Evolutionary conservation across 2,888 invertebrate species (phyloP).

Genomic region (Galerucella pusilla): DNA sequence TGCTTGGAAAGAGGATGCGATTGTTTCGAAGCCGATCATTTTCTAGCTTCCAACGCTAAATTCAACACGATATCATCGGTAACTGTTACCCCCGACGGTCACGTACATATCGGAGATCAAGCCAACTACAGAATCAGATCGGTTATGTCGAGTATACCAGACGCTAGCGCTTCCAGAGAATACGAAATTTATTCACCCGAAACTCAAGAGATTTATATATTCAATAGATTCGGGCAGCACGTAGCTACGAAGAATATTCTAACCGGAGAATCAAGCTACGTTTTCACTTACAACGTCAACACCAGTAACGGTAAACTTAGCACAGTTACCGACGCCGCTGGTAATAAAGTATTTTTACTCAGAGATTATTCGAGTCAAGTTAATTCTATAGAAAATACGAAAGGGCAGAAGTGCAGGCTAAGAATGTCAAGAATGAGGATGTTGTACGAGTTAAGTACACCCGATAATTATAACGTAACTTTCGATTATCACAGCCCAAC

Average conservation of each 20-base stretch:
- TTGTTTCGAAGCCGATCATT: conserved; percentile 92
- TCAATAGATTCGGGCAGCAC: conserved; percentile 95
- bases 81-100: conserved; percentile 92
- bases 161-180: conserved; percentile 83
- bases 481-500: conserved; percentile 94
- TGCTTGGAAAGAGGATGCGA: conserved; percentile 92
- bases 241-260: conserved; percentile 92
- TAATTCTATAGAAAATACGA: conserved; percentile 93
- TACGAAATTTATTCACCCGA: conserved; percentile 96
- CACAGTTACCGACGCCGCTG: conserved; percentile 92
- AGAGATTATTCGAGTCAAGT: conserved; percentile 89
- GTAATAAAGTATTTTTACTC: conserved; percentile 86
- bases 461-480: conserved; percentile 93
- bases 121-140: conserved; percentile 90
- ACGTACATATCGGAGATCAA: conserved; percentile 95
- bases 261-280: conserved; percentile 93
- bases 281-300: conserved; percentile 96
- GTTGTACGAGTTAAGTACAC: conserved; percentile 89
- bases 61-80: conserved; percentile 95
- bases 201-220: conserved; percentile 93
- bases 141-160: conserved; percentile 90
- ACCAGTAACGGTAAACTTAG: conserved; percentile 95
- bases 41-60: conserved; percentile 91
- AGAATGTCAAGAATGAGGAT: conserved; percentile 94
- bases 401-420: conserved; percentile 90